These are phyloP conservation scores for Phenganax marumi DNA, from an alignment of 92 coral and sea anemone genomes.

Conservation along the genomic window DNA sequence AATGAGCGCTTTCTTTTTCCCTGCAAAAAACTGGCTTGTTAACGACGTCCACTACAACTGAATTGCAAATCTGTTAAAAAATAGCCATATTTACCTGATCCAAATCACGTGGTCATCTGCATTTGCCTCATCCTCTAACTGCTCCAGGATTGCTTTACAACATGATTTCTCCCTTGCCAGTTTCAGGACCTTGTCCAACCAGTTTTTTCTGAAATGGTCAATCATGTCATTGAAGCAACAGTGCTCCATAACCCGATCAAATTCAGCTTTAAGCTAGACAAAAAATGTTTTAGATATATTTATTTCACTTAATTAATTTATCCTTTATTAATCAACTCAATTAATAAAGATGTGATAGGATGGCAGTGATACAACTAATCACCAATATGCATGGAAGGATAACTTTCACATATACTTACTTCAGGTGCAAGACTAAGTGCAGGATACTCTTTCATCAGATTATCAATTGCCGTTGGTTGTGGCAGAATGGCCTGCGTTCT, in stretches of 20 bases:
- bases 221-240: not conserved
- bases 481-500: slow-evolving; percentile 38
- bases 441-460: slow-evolving; percentile 45
- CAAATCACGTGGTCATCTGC: not conserved
- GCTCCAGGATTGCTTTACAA: slow-evolving; percentile 12
- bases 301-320: too few relatives aligned
- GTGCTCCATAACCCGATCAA: not conserved
- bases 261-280: slow-evolving; percentile 16
- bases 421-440: slow-evolving; percentile 41
- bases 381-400: not conserved
- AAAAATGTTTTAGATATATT: too few relatives aligned
- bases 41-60: slow-evolving; percentile 4
- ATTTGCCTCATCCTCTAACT: slow-evolving; percentile 6
- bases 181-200: slow-evolving; percentile 7
- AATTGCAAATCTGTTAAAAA: not conserved
- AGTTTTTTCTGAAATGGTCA: slow-evolving; percentile 22
- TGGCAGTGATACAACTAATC: not conserved
- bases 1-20: not conserved
- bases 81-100: slow-evolving; percentile 17
- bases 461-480: slow-evolving; percentile 27
- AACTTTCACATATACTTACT: slow-evolving; percentile 35
- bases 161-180: slow-evolving; percentile 4
- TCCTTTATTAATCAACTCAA: too few relatives aligned
- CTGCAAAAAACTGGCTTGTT: not conserved
- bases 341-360: too few relatives aligned